Evolutionary conservation across 1,140 invertebrate species (phyloP), one percentile per base, ranked within the genome.

Genomic region (Zaprionus nigranus): DNA sequence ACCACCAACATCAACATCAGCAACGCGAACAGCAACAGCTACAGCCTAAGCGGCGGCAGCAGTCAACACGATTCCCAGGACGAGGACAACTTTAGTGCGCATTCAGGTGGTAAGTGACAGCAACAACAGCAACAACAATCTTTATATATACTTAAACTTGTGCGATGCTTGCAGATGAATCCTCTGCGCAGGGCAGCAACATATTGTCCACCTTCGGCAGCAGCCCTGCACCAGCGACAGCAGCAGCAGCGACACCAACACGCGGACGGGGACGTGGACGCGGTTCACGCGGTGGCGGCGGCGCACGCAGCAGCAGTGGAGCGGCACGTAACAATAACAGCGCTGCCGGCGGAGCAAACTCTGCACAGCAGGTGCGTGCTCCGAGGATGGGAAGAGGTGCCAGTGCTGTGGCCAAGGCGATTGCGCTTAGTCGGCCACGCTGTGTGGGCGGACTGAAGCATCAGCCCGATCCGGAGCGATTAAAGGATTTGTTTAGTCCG

Each of bases 401-500:
- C 12, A 91, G 91, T 22, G 87, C 84, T 6, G 91, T 92, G 2
- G 87, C 91, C 24, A 92, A 92, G 67, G 82, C 91, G 13, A 92
- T 92, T 28, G 91, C 91, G 2, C 69, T 90, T 49, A 92, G 69
- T 64, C 71, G 91, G 5, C 91, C 91, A 13, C 82, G 91, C 1
- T 92, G 91, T 62, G 86, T 92, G 3, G 91, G 91, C 24, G 91
- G 88, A 11, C 68, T 92, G 1, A 92, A 92, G 65, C 91, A 92
- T 60, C 90, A 82, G 12, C 91, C 91, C 12, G 91, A 92, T 75
- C 91, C 91, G 17, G 83, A 92, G 36, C 74, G 91, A 11, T 75
- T 92, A 5, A 92, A 92, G 57, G 91, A 88, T 30, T 58, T 92
- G 6, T 92, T 90, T n/a, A 92, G 88, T 79, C 91, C 91, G 81